These are phyloP conservation scores for Kuschelorhynchus macadamiae DNA, from an alignment of 2,888 invertebrate genomes.

Conservation along the genomic window DNA sequence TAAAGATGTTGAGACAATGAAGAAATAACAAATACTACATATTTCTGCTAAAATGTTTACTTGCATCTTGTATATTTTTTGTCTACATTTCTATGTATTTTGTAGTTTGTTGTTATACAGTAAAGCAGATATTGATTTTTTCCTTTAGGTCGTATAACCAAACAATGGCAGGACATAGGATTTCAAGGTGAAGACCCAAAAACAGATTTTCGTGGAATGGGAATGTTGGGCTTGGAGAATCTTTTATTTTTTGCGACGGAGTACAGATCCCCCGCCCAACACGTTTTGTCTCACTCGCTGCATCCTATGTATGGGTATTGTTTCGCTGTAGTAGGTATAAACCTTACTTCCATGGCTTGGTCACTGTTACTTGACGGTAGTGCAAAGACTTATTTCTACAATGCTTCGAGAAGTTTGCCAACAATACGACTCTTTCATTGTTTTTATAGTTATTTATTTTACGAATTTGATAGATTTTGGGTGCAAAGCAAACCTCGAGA, in stretches of 20 bases:
- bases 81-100: no score
- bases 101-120: no score
- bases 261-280: slow-evolving; percentile 83
- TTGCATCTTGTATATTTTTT: no score
- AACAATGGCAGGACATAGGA: slow-evolving; percentile 96
- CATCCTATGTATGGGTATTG: slow-evolving; percentile 93
- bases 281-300: slow-evolving; percentile 88
- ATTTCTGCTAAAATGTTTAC: no score
- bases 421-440: slow-evolving; percentile 87
- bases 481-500: slow-evolving; percentile 90
- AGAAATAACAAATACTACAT: no score
- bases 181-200: slow-evolving; percentile 99
- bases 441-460: slow-evolving; percentile 94
- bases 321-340: slow-evolving; percentile 94
- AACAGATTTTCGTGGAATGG: slow-evolving; percentile 99
- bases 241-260: slow-evolving; percentile 88
- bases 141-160: slow-evolving; percentile 76
- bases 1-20: no score
- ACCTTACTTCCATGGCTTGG: slow-evolving; percentile 92
- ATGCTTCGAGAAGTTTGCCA: slow-evolving; percentile 78
- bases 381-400: slow-evolving; percentile 93
- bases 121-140: no score
- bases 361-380: slow-evolving; percentile 84
- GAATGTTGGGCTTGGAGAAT: slow-evolving; percentile 93
- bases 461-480: slow-evolving; percentile 97